These are phyloP conservation scores for Anolis carolinensis DNA, from an alignment of 2,113 vertebrate genomes.

Conservation along the genomic window DNA sequence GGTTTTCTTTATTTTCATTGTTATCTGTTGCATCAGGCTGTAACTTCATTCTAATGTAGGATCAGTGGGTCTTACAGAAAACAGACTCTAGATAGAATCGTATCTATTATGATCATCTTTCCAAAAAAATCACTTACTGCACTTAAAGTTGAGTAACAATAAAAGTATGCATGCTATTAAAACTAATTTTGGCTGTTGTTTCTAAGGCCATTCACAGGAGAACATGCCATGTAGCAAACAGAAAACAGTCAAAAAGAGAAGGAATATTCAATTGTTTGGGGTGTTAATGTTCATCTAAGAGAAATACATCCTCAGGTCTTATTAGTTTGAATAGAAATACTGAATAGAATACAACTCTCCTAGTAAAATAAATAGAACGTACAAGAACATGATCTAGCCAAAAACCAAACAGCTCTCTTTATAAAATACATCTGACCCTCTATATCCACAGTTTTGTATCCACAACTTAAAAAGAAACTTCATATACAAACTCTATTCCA, in stretches of 20 bases:
- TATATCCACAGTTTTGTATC: too few species aligned
- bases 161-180: not conserved
- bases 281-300: not conserved
- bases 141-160: not conserved
- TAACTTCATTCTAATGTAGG: constrained; percentile 4
- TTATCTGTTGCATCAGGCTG: constrained; percentile 27
- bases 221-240: not conserved
- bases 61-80: too few species aligned
- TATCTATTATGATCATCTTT: not conserved
- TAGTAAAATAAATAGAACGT: not conserved
- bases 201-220: not conserved
- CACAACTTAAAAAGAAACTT: too few species aligned
- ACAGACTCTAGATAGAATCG: not conserved
- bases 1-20: constrained; percentile 10
- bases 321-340: not conserved
- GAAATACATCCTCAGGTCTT: not conserved
- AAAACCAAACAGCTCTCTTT: not conserved
- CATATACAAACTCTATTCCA: not conserved
- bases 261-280: too few species aligned
- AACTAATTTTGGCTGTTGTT: not conserved
- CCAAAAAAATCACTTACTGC: not conserved
- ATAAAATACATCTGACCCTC: not conserved
- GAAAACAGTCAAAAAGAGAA: not conserved
- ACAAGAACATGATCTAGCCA: not conserved
- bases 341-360: not conserved